Percentiles rank a stretch among this genome's conserved stretches.
Conservation (phyloP, 2,888 invertebrate genomes). For the Himalopsyche japonica region DNA sequence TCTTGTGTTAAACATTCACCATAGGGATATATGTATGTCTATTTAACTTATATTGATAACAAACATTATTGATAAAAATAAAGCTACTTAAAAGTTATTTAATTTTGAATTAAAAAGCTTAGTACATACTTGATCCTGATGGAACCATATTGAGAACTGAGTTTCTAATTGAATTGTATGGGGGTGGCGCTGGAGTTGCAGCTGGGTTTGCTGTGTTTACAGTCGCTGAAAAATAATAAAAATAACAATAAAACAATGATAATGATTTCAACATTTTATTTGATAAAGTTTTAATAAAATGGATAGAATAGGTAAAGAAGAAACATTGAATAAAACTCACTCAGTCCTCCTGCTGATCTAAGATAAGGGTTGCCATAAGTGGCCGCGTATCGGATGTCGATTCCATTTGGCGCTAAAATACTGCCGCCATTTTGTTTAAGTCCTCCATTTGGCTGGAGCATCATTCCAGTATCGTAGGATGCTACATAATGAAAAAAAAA, state of each 20-base stretch:
- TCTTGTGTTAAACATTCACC: too few relatives aligned
- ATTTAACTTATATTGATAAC: too few relatives aligned
- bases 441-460: slow-evolving; percentile 19
- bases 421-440: slow-evolving; percentile 45
- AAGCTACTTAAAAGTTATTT: too few relatives aligned
- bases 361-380: slow-evolving; percentile 89
- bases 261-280: neutral
- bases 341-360: slow-evolving; percentile 66
- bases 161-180: slow-evolving; percentile 64
- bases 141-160: slow-evolving; percentile 47
- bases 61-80: too few relatives aligned
- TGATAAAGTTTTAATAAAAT: neutral
- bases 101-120: neutral
- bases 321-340: slow-evolving; percentile 47
- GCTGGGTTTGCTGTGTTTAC: slow-evolving; percentile 74
- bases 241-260: neutral
- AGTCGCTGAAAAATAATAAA: slow-evolving; percentile 39
- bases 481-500: neutral
- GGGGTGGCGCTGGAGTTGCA: slow-evolving; percentile 80
- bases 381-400: slow-evolving; percentile 86
- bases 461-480: slow-evolving; percentile 18
- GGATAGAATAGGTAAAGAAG: neutral
- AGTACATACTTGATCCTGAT: slow-evolving; percentile 33
- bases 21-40: too few relatives aligned
- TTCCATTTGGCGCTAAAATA: slow-evolving; percentile 52